These are phyloP conservation scores for Vipera ursinii DNA, from an alignment of 2,797 vertebrate species.

Conservation along the genomic window DNA sequence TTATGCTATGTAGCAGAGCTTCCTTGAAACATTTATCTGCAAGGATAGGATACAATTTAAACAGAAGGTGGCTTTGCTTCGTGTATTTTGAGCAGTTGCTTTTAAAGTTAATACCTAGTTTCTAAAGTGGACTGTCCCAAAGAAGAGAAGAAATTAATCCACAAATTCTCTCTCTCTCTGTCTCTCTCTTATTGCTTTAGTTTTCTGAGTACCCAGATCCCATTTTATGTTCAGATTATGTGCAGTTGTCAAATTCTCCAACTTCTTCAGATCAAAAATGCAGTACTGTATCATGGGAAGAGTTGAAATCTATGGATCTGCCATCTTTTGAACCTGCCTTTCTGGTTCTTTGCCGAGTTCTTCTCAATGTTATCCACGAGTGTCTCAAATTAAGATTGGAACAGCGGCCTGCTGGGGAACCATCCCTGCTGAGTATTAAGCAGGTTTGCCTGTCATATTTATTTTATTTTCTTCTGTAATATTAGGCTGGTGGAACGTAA, in stretches of 20 bases:
- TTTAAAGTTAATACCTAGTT: neutral
- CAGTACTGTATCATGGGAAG: conserved; percentile 87
- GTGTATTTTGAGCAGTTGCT: neutral
- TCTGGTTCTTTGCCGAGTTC: conserved; percentile 92
- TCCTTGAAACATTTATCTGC: neutral
- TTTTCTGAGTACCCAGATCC: conserved; percentile 92
- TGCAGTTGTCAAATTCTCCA: conserved; percentile 77
- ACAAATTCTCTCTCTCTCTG: neutral
- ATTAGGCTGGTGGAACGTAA: neutral
- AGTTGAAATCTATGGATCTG: conserved; percentile 91
- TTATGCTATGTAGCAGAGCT: neutral
- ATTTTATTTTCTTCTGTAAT: neutral
- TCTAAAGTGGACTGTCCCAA: neutral
- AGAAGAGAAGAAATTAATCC: neutral
- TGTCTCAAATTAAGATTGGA: conserved; percentile 96
- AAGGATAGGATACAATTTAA: neutral
- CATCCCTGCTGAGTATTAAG: conserved; percentile 96
- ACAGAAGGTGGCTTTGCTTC: neutral
- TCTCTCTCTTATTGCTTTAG: conserved; percentile 64
- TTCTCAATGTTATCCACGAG: conserved; percentile 97
- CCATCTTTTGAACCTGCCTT: conserved; percentile 96
- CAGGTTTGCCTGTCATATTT: conserved; percentile 78
- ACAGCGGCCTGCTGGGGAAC: conserved; percentile 94
- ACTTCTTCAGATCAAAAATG: conserved; percentile 76
- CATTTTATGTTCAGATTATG: conserved; percentile 92